phyloP scores from a whole-genome alignment of 2,797 vertebrate species.

The Pempheris klunzingeri region DNA sequence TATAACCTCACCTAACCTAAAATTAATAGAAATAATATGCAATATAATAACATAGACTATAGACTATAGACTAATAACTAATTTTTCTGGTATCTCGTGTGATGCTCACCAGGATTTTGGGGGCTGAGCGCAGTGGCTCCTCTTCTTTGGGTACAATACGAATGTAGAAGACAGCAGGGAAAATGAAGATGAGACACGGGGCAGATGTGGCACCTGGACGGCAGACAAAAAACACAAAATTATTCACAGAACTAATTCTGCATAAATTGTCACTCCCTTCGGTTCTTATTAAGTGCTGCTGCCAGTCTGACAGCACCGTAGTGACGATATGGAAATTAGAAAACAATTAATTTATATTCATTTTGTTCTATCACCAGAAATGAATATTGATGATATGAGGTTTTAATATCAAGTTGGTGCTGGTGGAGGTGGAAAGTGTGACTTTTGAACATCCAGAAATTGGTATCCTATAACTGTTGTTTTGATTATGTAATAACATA shows the following conservation, averaged over 20 bases:
- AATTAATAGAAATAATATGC: neutral
- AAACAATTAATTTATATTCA: neutral
- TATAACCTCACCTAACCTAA: neutral
- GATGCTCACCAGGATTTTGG: conserved; percentile 92
- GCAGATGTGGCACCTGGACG: conserved; percentile 94
- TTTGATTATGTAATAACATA: neutral
- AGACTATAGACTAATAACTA: too few relatives aligned
- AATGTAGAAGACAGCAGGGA: conserved; percentile 97
- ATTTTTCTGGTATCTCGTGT: neutral
- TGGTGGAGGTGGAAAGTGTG: neutral
- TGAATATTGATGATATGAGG: neutral
- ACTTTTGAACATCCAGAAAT: neutral
- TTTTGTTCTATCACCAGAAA: neutral
- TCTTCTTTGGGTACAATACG: conserved; percentile 96
- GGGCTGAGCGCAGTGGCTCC: conserved; percentile 89
- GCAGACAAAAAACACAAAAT: conserved; percentile 14
- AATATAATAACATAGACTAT: too few relatives aligned
- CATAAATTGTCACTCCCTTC: conserved; percentile 1
- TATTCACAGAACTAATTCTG: conserved; percentile 16
- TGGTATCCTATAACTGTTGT: neutral
- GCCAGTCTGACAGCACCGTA: neutral
- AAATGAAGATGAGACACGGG: conserved; percentile 99
- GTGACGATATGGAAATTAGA: neutral
- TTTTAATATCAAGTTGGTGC: neutral
- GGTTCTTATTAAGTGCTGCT: conserved; percentile 13